Evolutionary conservation across 2,113 vertebrate genomes (phyloP), one percentile per base, ranked within the genome.

Genomic region (Cebidichthys violaceus): DNA sequence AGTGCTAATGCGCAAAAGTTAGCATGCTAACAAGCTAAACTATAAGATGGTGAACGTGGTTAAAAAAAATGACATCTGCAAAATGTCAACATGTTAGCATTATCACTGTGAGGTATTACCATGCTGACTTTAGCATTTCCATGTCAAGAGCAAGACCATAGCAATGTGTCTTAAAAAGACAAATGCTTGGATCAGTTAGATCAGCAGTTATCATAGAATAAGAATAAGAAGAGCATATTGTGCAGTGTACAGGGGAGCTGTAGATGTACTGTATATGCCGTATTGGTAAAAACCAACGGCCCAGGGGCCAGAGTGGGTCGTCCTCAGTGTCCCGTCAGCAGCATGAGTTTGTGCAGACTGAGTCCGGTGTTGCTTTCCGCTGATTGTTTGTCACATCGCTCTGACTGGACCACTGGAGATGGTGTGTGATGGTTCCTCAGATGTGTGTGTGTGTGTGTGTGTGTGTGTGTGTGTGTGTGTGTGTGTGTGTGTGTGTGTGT

Each of bases 351-450:
- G 18, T 17, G 39, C 6, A 0, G 4, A 50, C 60, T n/a, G 43
- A 68, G 31, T 4, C 75, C 4, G 4, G 31, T 9, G 0, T 52
- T 54, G 50, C 80, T 59, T 52, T 52, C 37, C 75, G 11, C n/a
- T 68, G 47, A 79, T 31, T 0, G 57, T 3, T 17, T 37, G 27
- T 77, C 79, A 69, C 24, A 15, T 64, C 6, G 65, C 27, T 77
- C 45, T 24, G 50, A 52, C 64, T 18, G 2, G 22, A 4, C 43
- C 50, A 8, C 45, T 50, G 33, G 45, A 74, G 86, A 52, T 39
- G 55, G 73, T 41, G 69, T 47, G 64, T 61, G 76, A 47, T n/a
- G 47, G 20, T 65, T 39, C n/a, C 39, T n/a, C 37, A 27, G 13
- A 6, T 20, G 37, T 39, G 62, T 66, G 62, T 24, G 37, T 24